These are phyloP conservation scores for Sclerurus mexicanus DNA, from an alignment of 2,113 vertebrate species.

Conservation along the genomic window DNA sequence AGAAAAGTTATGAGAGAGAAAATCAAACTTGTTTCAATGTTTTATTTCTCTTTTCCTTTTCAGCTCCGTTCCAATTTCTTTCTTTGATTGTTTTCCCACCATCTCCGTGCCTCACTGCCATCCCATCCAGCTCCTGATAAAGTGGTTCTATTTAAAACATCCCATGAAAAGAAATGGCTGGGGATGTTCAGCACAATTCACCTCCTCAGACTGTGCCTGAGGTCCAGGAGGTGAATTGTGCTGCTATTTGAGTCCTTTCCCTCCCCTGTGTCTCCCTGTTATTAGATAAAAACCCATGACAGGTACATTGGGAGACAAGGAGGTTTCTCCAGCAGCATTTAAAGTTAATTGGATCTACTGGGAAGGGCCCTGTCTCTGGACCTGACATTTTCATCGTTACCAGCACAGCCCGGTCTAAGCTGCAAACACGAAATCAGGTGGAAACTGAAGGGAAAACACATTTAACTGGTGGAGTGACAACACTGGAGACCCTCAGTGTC, in stretches of 20 bases:
- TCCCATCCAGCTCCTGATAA: not conserved
- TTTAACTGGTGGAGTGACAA: not conserved
- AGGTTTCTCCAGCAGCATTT: not conserved
- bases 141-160: not conserved
- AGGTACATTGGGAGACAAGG: not conserved
- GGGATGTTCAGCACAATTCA: not conserved
- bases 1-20: not conserved
- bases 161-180: not conserved
- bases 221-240: not conserved
- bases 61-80: accelerated
- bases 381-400: not conserved
- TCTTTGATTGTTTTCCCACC: accelerated
- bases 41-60: not conserved
- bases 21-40: not conserved
- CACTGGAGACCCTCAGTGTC: not conserved
- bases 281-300: not conserved
- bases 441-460: not conserved
- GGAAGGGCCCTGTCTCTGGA: not conserved
- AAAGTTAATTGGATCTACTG: not conserved
- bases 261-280: not conserved
- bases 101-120: not conserved
- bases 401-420: not conserved
- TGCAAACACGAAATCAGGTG: not conserved
- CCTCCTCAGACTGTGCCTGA: not conserved
- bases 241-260: not conserved